These are phyloP conservation scores for Drosophila paramelanica DNA, from an alignment of 2,888 invertebrate species.

Conservation along the genomic window DNA sequence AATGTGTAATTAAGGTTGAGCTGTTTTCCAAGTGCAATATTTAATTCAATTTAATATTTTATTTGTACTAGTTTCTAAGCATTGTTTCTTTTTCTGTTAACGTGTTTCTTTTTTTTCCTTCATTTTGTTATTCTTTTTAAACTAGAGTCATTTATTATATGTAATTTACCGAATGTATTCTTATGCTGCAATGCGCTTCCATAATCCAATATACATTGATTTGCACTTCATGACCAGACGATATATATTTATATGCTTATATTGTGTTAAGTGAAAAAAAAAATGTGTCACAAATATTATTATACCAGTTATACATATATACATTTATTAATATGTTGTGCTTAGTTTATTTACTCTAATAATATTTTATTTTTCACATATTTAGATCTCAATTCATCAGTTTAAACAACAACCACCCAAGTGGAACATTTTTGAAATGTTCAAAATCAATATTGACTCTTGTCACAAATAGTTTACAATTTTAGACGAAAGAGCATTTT, in stretches of 20 bases:
- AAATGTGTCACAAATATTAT: conserved; percentile 36
- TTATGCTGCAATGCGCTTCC: conserved; percentile 51
- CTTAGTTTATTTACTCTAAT: background rate
- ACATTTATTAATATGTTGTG: conserved; percentile 24
- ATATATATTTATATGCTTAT: conserved; percentile 9
- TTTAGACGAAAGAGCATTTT: background rate
- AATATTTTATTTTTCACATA: background rate
- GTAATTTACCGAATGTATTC: conserved; percentile 47
- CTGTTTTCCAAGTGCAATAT: conserved; percentile 58
- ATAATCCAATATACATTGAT: conserved; percentile 14
- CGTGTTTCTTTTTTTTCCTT: conserved; percentile 6
- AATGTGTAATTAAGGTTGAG: conserved; percentile 28
- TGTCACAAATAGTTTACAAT: background rate
- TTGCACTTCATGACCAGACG: conserved; percentile 43
- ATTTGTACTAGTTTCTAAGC: conserved; percentile 46
- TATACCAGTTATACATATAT: conserved; percentile 12
- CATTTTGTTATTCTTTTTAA: conserved; percentile 40
- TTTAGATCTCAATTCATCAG: background rate
- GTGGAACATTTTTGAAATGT: too few relatives aligned
- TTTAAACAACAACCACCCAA: too few relatives aligned
- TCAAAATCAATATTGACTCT: background rate
- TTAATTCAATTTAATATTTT: conserved; percentile 32
- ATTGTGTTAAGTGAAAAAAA: conserved; percentile 10
- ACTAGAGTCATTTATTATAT: conserved; percentile 40
- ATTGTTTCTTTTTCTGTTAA: conserved; percentile 29